Percentiles rank a stretch among this genome's conserved stretches.
Evolutionary conservation across 2,113 vertebrate species (phyloP).

Genomic region (Bufo bufo): DNA sequence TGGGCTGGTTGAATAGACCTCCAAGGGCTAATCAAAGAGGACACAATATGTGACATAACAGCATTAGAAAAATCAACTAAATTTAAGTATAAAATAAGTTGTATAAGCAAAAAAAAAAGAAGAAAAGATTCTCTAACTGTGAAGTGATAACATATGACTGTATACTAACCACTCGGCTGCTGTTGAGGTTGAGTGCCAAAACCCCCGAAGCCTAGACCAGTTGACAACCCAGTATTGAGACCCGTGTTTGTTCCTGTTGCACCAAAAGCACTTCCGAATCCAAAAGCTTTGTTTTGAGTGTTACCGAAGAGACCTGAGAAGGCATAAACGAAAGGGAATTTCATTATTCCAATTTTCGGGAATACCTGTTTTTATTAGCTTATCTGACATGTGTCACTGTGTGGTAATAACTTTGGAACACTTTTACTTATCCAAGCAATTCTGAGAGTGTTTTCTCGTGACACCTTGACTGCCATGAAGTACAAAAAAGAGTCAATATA

Average conservation of each 20-base stretch:
- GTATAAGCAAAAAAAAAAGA: not conserved
- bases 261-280: conserved; percentile 88
- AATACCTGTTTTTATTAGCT: too few relatives aligned
- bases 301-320: conserved; percentile 83
- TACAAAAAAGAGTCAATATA: too few relatives aligned
- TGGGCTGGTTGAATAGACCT: conserved; percentile 85
- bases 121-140: too few relatives aligned
- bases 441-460: too few relatives aligned
- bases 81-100: not conserved
- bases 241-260: conserved; percentile 75
- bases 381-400: too few relatives aligned
- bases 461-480: too few relatives aligned
- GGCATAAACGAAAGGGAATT: not conserved
- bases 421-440: too few relatives aligned
- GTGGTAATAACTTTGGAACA: too few relatives aligned
- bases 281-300: conserved; percentile 94
- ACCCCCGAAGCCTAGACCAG: conserved; percentile 85
- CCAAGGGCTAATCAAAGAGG: conserved; percentile 69
- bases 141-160: not conserved
- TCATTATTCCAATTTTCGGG: not conserved
- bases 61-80: not conserved
- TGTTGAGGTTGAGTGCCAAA: conserved; percentile 86
- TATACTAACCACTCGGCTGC: conserved; percentile 72
- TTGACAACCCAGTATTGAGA: conserved; percentile 84
- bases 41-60: not conserved